Base-by-base conservation (phyloP, 2,797 vertebrate species). In the Sebastes minor region DNA sequence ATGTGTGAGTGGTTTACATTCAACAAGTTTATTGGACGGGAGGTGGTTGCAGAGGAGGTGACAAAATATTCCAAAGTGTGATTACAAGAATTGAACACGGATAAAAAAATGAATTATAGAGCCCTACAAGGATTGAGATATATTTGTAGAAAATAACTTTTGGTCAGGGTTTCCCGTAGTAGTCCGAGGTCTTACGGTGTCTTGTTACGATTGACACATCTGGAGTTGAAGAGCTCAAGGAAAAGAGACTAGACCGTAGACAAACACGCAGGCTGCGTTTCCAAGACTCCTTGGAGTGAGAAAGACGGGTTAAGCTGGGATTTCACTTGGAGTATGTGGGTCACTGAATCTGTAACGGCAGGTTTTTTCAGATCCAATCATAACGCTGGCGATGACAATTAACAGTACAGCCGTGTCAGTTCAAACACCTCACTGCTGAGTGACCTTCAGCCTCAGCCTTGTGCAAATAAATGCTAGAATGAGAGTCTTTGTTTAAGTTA, bases 241-340 rank as follows among this genome's bases (percentile, higher is more conserved):
- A 71, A 64, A 69, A 61, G 30, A 76, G 27, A 71, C 20, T 4
- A 35, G 23, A 42, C 22, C 16, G 30, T 9, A 53, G 28, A n/a
- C 14, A 52, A 79, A 75, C n/a, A 67, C 8, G 10, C 42, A 14
- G 7, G 27, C 71, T 72, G 80, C 22, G 1, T 76, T 65, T 73
- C 60, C 38, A 63, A 52, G 42, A 14, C 32, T 38, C 23, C 61
- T 55, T 12, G 27, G 4, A 69, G 55, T 64, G 42, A 76, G 49
- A 33, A 64, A 76, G 74, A 59, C 20, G 1, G 76, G 83, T 81
- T 92, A 90, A 92, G 80, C 86, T 70, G 67, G 83, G 85, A 84
- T 91, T 85, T 88, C 73, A 56, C 46, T 32, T 30, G 8, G 60
- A 73, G 62, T 12, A 87, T 78, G 77, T 82, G 79, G 86, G 81